These are phyloP conservation scores for Pseudorectes ferrugineus DNA, from an alignment of 2,113 vertebrate species.

Conservation along the genomic window DNA sequence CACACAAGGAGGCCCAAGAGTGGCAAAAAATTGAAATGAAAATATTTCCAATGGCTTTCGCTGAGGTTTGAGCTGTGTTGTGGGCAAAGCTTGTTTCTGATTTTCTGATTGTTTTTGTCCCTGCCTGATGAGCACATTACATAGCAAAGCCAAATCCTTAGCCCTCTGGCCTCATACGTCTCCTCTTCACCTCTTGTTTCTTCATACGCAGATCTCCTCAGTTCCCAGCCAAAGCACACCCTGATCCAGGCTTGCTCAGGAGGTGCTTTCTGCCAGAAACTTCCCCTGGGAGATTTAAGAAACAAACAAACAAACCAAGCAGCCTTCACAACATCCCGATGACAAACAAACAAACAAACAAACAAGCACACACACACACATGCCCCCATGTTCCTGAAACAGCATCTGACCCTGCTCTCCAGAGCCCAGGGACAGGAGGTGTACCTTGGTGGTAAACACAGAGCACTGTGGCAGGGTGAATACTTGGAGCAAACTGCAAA, in stretches of 20 bases:
- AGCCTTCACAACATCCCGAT: constrained; percentile 1
- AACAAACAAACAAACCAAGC: constrained; percentile 49
- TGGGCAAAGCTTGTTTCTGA: not conserved
- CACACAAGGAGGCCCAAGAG: not conserved
- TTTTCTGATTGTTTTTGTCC: constrained; percentile 17
- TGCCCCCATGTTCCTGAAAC: not conserved
- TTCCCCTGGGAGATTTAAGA: constrained; percentile 38
- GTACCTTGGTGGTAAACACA: not conserved
- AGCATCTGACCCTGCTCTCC: not conserved
- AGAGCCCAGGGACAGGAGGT: not conserved
- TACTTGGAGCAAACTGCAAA: not conserved
- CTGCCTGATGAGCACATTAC: not conserved
- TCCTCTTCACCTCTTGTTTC: constrained; percentile 50
- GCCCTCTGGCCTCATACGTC: not conserved
- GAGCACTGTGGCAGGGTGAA: not conserved
- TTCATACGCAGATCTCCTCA: not conserved
- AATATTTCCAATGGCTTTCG: not conserved
- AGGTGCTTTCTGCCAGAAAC: constrained; percentile 49
- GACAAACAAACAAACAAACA: constrained; percentile 11
- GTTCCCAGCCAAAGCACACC: constrained; percentile 21
- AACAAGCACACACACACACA: not conserved
- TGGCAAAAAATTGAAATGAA: not conserved
- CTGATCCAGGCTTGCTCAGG: not conserved
- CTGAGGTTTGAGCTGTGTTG: not conserved
- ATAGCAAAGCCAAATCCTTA: not conserved